Base-by-base conservation (phyloP, 2,113 vertebrate species). In the Pungitius pungitius region DNA sequence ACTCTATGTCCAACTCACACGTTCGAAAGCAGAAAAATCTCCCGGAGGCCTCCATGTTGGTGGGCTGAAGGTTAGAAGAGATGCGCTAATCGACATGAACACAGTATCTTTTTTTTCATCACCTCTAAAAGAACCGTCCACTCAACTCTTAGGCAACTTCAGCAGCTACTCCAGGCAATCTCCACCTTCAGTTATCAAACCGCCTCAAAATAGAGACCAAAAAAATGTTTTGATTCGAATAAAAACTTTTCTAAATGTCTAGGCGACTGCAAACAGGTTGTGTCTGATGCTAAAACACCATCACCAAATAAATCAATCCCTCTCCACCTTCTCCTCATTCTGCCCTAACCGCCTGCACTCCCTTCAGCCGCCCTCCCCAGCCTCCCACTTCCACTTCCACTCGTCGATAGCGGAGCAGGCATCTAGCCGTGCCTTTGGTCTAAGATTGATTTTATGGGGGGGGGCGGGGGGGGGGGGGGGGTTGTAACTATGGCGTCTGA, bases 371-470 rank as follows among this genome's bases (percentile, higher is more conserved):
- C 49, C 27, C 20, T 26, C 61, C 37, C 72, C 51, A 39, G 68
- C 39, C 35, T 26, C 56, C 45, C 63, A 14, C 74, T 33, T 27
- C 43, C 59, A 56, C 71, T 66, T 55, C 62, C 51, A 14, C 59
- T 43, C 74, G 72, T 90, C 87, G 69, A 90, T 90, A 78, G 20
- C 27, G 5, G 78, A 84, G 84, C 69, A 8, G 68, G 60, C 86
- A 89, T 86, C 62, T 87, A 91, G 87, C 84, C 72, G 85, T 43
- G 67, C 69, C 87, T 78, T 78, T 71, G 75, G 62, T 83, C 85
- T 78, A 88, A 89, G 89, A 88, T 90, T 87, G 91, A 91, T 91
- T 89, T 88, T 85, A 7, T 35, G 33, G 33, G 33, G 4, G 33
- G 33, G 33, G 33, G 33, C 3, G 6, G 33, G 83, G 0, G 5